Conservation (phyloP, 2,888 invertebrate species). For the Harpagoxenus sublaevis region DNA sequence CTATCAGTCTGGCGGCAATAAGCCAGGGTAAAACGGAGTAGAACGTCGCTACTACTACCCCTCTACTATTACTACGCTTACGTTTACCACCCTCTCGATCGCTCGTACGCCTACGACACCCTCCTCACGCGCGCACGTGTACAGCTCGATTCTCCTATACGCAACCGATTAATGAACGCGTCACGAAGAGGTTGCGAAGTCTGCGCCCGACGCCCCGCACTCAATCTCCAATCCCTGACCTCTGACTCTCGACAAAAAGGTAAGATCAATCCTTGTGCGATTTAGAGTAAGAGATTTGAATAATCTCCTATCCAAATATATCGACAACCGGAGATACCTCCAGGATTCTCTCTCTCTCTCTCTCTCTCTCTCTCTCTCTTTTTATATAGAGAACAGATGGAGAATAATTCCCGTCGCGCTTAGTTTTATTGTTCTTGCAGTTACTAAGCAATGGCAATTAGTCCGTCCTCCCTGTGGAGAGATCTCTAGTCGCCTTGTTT, state of each 20-base stretch:
- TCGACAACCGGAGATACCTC: background rate
- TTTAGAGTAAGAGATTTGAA: background rate
- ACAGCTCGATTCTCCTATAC: slow-evolving; percentile 68
- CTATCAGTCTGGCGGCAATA: slow-evolving; percentile 53
- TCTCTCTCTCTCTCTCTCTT: background rate
- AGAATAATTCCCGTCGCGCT: background rate
- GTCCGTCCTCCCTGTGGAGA: background rate
- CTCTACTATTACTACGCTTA: slow-evolving; percentile 33
- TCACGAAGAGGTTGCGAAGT: slow-evolving; percentile 65
- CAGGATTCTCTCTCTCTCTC: background rate
- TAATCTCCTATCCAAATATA: background rate
- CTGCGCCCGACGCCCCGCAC: slow-evolving; percentile 47
- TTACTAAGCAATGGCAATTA: background rate
- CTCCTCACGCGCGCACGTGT: slow-evolving; percentile 52
- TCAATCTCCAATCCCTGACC: slow-evolving; percentile 19
- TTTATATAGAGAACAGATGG: no score
- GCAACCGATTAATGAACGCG: slow-evolving; percentile 74
- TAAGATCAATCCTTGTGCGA: background rate
- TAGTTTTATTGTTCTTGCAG: background rate
- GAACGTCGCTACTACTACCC: slow-evolving; percentile 50
- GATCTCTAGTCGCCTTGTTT: slow-evolving; percentile 14
- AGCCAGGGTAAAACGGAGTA: slow-evolving; percentile 33
- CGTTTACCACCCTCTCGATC: slow-evolving; percentile 47
- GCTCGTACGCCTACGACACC: slow-evolving; percentile 42
- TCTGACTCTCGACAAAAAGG: slow-evolving; percentile 18